Percentiles rank a stretch among this genome's conserved stretches.
These are phyloP conservation scores for Tinea trinotella DNA, from an alignment of 2,888 invertebrate species.

Conservation along the genomic window DNA sequence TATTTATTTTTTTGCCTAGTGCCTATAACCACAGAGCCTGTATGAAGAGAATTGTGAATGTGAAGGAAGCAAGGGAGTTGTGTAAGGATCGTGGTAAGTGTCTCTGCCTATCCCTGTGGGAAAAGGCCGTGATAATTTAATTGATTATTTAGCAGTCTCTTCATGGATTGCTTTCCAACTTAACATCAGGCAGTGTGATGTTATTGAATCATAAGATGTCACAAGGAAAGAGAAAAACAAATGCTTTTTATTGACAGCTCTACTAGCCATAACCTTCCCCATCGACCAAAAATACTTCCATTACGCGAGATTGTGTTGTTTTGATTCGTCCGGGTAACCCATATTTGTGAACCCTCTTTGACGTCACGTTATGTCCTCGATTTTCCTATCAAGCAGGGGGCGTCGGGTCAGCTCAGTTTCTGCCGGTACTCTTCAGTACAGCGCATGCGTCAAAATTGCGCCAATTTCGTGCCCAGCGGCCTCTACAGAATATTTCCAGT, in stretches of 20 bases:
- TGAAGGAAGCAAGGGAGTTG: no score
- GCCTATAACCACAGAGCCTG: no score
- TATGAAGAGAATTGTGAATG: no score
- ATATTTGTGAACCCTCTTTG: constrained; percentile 36
- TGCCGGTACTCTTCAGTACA: constrained; percentile 50
- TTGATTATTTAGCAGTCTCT: no score
- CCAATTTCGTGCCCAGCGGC: constrained; percentile 65
- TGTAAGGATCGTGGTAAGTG: no score
- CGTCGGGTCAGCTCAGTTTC: constrained; percentile 57
- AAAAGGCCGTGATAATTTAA: no score
- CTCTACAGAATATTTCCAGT: constrained; percentile 60
- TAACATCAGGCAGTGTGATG: no score
- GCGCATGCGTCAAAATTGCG: constrained; percentile 68
- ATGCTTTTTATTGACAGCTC: neutral
- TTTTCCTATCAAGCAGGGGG: constrained; percentile 64
- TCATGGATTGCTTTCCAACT: no score
- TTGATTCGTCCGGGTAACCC: constrained; percentile 36
- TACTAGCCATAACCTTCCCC: constrained; percentile 17
- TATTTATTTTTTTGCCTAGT: no score
- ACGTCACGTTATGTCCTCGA: constrained; percentile 69
- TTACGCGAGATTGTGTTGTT: constrained; percentile 31
- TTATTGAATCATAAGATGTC: no score
- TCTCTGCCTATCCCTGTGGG: no score
- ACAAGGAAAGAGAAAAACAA: no score
- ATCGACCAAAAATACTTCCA: constrained; percentile 19